phyloP scores from a whole-genome alignment of 2,888 invertebrate species.

The Aproaerema taeniolella region DNA sequence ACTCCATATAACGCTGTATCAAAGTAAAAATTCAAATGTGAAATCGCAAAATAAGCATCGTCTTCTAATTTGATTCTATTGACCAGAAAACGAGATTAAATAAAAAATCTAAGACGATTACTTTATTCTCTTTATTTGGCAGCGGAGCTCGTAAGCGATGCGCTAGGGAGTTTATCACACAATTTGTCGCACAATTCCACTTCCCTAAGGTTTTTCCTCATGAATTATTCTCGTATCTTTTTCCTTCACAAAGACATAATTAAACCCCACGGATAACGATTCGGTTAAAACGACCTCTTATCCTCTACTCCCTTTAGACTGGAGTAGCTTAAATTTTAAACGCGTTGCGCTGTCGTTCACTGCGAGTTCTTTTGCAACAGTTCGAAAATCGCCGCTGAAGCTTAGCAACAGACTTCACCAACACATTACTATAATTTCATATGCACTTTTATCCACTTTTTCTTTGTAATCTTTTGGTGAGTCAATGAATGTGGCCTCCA shows the following conservation, averaged over 20 bases:
- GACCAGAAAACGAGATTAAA: no score
- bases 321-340: constrained; percentile 31
- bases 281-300: constrained; percentile 39
- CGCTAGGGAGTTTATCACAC: no score
- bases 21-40: no score
- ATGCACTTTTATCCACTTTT: constrained; percentile 1
- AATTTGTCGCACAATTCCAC: constrained; percentile 2
- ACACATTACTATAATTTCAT: background rate
- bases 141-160: no score
- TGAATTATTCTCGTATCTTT: constrained; percentile 46
- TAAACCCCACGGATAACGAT: constrained; percentile 58
- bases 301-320: constrained; percentile 47
- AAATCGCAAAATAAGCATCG: no score
- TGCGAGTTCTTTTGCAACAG: constrained; percentile 19
- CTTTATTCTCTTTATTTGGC: no score
- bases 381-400: constrained; percentile 16
- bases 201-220: constrained; percentile 34
- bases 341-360: constrained; percentile 29
- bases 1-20: no score
- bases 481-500: no score
- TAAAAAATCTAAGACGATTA: no score
- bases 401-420: no score
- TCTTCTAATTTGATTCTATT: no score
- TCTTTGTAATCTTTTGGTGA: constrained; percentile 20
- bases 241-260: constrained; percentile 56